Evolutionary conservation across 2,888 invertebrate genomes (phyloP).

Genomic region (Apeira syringaria): DNA sequence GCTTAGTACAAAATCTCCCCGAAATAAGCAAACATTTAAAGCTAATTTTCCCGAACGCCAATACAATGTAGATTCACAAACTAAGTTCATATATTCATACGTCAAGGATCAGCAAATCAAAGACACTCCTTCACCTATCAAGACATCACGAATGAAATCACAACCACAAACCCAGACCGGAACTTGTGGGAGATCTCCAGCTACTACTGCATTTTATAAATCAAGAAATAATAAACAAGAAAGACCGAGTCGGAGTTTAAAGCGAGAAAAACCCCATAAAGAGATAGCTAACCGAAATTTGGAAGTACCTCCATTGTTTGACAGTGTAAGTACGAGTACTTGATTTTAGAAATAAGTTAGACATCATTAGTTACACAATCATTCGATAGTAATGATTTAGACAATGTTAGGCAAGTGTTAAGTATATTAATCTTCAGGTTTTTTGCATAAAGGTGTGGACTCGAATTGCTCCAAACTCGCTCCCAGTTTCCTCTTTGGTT

Average conservation of each 20-base stretch:
- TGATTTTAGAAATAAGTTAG: no score
- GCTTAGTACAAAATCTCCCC: not conserved
- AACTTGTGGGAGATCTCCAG: constrained; percentile 8
- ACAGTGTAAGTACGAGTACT: constrained; percentile 36
- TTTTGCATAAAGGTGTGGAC: no score
- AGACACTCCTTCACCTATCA: not conserved
- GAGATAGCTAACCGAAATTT: not conserved
- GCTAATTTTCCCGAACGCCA: not conserved
- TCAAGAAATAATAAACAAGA: constrained; percentile 6
- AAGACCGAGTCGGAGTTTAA: not conserved
- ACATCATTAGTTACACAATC: no score
- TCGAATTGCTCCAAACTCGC: no score
- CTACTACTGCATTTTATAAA: constrained; percentile 13
- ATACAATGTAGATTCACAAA: not conserved
- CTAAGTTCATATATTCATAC: not conserved
- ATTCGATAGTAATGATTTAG: no score
- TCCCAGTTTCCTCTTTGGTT: no score
- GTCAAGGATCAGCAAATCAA: not conserved
- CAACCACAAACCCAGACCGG: constrained; percentile 1
- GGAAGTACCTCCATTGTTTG: constrained; percentile 22
- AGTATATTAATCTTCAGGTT: no score
- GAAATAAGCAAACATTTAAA: not conserved
- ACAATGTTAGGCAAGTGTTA: no score
- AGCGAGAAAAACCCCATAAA: constrained; percentile 2
- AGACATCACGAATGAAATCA: not conserved